Percentiles rank a stretch among this genome's conserved stretches.
phyloP scores from a whole-genome alignment of 2,888 invertebrate species.

The Portevinia maculata region DNA sequence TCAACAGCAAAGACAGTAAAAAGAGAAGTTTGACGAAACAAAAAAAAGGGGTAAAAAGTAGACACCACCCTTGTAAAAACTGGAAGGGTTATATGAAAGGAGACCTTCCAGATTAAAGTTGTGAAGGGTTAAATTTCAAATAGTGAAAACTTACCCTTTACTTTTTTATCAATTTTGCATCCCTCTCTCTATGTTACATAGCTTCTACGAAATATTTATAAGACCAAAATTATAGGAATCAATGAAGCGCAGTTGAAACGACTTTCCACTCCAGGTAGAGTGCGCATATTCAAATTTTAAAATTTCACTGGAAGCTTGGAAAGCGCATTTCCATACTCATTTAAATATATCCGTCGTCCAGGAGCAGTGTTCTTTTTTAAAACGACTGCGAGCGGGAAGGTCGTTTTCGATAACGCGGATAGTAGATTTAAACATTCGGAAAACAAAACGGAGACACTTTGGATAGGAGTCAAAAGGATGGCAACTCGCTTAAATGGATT shows the following conservation, averaged over 20 bases:
- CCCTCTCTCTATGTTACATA: not conserved
- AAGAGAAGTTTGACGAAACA: constrained; percentile 39
- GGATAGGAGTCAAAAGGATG: too few species aligned
- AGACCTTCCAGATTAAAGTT: not conserved
- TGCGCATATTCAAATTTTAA: constrained; percentile 74
- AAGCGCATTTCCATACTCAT: constrained; percentile 50
- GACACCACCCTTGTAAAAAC: not conserved
- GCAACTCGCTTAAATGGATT: too few species aligned
- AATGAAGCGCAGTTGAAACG: not conserved
- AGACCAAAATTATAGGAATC: not conserved
- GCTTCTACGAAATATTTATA: too few species aligned
- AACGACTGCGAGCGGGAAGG: constrained; percentile 53
- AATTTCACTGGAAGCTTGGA: constrained; percentile 65
- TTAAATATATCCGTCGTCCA: constrained; percentile 39
- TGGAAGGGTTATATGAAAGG: constrained; percentile 2
- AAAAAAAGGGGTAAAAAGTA: constrained; percentile 35
- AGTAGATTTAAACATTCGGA: not conserved
- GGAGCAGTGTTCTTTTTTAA: constrained; percentile 16
- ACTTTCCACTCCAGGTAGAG: constrained; percentile 3
- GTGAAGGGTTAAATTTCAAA: constrained; percentile 18
- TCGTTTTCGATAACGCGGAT: constrained; percentile 27
- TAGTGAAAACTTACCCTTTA: constrained; percentile 24
- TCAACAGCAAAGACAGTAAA: not conserved
- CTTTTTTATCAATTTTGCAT: not conserved
- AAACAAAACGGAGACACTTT: not conserved